Evolutionary conservation across 2,797 vertebrate species (phyloP).

Genomic region (Gymnothorax javanicus): DNA sequence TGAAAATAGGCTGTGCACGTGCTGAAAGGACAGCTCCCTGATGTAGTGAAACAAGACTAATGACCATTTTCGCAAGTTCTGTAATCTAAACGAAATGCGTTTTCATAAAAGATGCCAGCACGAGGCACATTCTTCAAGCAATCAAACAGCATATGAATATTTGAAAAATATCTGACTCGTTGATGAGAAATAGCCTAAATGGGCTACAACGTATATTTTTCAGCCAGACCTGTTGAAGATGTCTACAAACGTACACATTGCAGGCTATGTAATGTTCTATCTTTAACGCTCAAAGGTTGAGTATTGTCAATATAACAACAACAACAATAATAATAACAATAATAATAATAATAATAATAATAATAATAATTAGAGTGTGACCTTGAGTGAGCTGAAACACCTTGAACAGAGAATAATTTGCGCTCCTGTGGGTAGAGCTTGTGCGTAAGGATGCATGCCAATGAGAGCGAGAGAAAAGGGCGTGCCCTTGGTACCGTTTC

Average conservation of each 20-base stretch:
- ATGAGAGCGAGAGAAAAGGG: conserved; percentile 25
- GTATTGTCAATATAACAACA: background rate
- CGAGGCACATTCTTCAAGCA: background rate
- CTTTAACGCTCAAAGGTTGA: background rate
- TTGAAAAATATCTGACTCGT: background rate
- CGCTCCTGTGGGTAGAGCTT: background rate
- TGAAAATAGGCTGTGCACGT: background rate
- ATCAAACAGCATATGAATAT: background rate
- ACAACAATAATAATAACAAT: background rate
- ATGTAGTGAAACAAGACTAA: background rate
- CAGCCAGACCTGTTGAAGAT: conserved; percentile 27
- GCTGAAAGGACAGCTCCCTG: conserved; percentile 53
- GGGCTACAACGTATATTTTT: background rate
- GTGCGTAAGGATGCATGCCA: conserved; percentile 12
- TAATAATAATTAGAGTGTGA: background rate
- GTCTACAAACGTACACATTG: background rate
- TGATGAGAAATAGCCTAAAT: background rate
- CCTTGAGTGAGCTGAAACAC: background rate
- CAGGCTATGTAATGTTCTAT: background rate
- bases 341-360: background rate
- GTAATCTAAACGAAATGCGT: background rate
- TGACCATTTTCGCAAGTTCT: background rate
- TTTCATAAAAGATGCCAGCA: background rate
- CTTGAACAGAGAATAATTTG: background rate
- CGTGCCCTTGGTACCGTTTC: conserved; percentile 35